phyloP scores from a whole-genome alignment of 2,888 invertebrate species.

The Cinara cedri region DNA sequence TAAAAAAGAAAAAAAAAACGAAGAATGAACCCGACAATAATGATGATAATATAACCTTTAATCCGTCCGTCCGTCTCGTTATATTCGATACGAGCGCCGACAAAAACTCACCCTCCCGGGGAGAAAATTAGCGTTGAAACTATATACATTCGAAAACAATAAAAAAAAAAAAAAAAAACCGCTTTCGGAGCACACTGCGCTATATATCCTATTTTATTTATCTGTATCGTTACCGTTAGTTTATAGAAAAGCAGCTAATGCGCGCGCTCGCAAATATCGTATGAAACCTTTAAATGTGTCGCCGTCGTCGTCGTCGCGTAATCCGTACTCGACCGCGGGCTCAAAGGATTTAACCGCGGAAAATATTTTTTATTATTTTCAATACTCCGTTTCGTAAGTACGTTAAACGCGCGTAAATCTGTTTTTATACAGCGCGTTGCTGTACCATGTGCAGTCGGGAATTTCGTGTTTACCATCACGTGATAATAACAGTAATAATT shows the following conservation, averaged over 20 bases:
- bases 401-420: slow-evolving; percentile 32
- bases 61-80: no score
- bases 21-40: no score
- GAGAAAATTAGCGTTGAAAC: no score
- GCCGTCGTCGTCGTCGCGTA: no score
- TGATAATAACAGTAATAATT: slow-evolving; percentile 13
- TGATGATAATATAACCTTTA: no score
- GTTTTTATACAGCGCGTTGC: slow-evolving; percentile 18
- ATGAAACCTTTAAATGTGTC: slow-evolving; percentile 7
- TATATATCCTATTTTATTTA: slow-evolving; percentile 6
- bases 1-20: no score
- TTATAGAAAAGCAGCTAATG: background rate
- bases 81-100: no score
- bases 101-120: no score
- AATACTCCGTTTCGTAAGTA: background rate
- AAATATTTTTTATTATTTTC: slow-evolving; percentile 36
- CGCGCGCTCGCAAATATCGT: background rate
- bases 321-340: slow-evolving; percentile 9
- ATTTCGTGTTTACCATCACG: slow-evolving; percentile 27
- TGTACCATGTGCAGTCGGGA: background rate
- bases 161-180: no score
- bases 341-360: slow-evolving; percentile 41
- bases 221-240: background rate
- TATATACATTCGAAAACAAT: no score
- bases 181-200: no score